A percentile compares a stretch with the other conserved stretches of the same genome.
phyloP scores from a whole-genome alignment of 1,140 invertebrate genomes.

The Aethina tumida region DNA sequence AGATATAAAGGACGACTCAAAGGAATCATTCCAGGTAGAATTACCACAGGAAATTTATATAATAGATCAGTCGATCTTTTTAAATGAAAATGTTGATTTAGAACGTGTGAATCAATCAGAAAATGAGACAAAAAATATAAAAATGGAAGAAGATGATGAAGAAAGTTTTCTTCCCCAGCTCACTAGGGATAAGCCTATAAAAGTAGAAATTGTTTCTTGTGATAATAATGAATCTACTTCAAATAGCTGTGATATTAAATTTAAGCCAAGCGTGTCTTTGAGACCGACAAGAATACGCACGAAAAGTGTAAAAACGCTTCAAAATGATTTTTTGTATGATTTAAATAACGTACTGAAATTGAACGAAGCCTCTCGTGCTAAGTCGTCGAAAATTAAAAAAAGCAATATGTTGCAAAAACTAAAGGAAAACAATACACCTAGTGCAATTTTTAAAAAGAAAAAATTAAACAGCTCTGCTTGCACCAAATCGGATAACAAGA shows the following conservation, averaged over 20 bases:
- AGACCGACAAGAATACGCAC: conserved; percentile 49
- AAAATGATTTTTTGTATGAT: conserved; percentile 61
- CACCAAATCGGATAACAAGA: too few species aligned
- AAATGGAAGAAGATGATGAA: conserved; percentile 3
- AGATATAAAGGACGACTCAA: conserved; percentile 2
- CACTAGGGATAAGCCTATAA: conserved; percentile 4
- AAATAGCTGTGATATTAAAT: neutral
- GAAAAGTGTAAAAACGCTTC: conserved; percentile 43
- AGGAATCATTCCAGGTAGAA: conserved; percentile 8
- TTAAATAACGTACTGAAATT: conserved; percentile 31
- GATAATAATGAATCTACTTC: neutral
- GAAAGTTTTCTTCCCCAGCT: conserved; percentile 5
- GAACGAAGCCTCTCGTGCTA: conserved; percentile 1
- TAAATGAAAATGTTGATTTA: conserved; percentile 2
- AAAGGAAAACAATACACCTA: too few species aligned
- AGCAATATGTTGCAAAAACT: too few species aligned
- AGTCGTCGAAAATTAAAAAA: too few species aligned
- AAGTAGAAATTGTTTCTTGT: neutral
- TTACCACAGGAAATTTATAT: neutral
- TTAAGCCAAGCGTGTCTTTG: conserved; percentile 3
- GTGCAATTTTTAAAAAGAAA: too few species aligned
- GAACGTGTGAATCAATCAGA: conserved; percentile 1
- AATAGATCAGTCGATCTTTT: neutral
- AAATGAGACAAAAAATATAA: conserved; percentile 3
- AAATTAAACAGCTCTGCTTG: too few species aligned